Base-by-base conservation (phyloP, 2,888 invertebrate genomes). In the Tineola bisselliella region DNA sequence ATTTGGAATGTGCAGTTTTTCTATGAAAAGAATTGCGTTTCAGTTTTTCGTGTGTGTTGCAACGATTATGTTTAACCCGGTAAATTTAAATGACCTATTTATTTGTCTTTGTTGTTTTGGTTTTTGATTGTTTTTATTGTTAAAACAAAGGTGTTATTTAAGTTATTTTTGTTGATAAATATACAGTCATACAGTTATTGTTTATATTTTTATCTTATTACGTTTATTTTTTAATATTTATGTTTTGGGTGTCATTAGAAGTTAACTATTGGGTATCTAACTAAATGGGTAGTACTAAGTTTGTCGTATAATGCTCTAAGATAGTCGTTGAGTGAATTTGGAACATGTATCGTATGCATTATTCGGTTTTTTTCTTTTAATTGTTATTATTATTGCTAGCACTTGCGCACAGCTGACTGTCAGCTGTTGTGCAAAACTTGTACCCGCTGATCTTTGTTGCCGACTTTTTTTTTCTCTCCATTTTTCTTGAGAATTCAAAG, bases 401-500 rank as follows among this genome's bases (percentile, higher is more conserved):
- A 48, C 48, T 13, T 63, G 61, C 19, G 61, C 73, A 75, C 78
- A 78, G 78, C 78, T 79, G 78, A 76, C 66, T 62, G 67, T 75
- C 76, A 75, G 76, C 75, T 77, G 76, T 70, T 63, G 64, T 64
- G 61, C 64, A 58, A 61, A 18, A 18, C 19, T 48, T 17, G 25
- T 54, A 54, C 54, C 54, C 17, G 54, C 25, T 54, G 52, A 52
- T 54, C 25, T 25, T 54, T 54, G 54, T 54, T 13, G 8, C 2
- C 44, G 15, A 5, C 1, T 13, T 18, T 18, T 54, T 19, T 25
- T 54, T n/a, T 54, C 8, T 52, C 18, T 8, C 13, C 52, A n/a
- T n/a, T n/a, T 25, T 25, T 25, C 25, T 25, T 25, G 25, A 25
- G 25, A 25, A 25, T 25, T 25, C 6, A 4, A 6, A 25, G 6